Conservation (phyloP, 1,140 invertebrate genomes). For the Aporrectodea caliginosa region DNA sequence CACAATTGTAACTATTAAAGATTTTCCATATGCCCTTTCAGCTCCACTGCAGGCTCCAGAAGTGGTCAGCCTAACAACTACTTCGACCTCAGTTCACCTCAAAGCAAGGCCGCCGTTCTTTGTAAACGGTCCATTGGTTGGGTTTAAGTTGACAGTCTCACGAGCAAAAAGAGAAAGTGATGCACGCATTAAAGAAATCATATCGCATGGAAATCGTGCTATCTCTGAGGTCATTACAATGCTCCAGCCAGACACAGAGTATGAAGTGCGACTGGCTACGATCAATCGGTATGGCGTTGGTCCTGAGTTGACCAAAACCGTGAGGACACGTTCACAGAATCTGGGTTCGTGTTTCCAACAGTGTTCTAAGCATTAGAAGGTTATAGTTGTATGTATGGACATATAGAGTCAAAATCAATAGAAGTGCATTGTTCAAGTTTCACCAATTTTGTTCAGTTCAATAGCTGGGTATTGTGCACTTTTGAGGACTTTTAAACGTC, state of each 20-base stretch:
- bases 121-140: constrained; percentile 79
- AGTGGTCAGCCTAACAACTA: constrained; percentile 68
- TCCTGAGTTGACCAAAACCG: not conserved
- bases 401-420: no score
- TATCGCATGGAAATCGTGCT: not conserved
- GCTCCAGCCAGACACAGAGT: not conserved
- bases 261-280: not conserved
- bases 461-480: no score
- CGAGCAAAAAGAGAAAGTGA: not conserved
- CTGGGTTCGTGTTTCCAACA: no score
- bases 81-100: constrained; percentile 76
- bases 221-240: not conserved
- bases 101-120: constrained; percentile 82
- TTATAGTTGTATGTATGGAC: no score
- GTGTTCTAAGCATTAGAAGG: no score
- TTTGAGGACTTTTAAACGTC: no score
- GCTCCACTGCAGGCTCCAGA: constrained; percentile 55
- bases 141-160: constrained; percentile 60
- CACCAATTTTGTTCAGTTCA: no score
- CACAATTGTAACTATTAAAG: no score
- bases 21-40: no score
- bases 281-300: not conserved
- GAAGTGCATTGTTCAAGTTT: no score
- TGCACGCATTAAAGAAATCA: not conserved
- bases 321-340: not conserved